Conservation (phyloP, 64 coral and sea anemone species). For the Montipora foliosa region DNA sequence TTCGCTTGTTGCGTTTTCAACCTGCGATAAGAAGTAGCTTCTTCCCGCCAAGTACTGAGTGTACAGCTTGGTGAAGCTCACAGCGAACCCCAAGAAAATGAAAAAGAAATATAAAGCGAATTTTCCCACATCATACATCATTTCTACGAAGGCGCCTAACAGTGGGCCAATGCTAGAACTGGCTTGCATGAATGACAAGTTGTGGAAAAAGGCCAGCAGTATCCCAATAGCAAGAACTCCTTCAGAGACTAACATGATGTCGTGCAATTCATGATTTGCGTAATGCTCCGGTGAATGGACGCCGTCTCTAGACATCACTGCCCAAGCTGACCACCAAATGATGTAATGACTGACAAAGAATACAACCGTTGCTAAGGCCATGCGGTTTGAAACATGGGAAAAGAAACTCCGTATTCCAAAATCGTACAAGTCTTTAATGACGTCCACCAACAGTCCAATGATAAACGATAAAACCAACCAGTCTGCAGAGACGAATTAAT, state of each 20-base stretch:
- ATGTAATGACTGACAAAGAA: background rate
- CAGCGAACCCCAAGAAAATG: slow-evolving; percentile 22
- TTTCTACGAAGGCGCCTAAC: background rate
- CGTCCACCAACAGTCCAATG: background rate
- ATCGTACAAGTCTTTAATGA: background rate
- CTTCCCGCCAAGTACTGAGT: background rate
- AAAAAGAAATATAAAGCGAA: slow-evolving; percentile 32
- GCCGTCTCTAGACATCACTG: background rate
- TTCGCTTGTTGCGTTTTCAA: too few species aligned
- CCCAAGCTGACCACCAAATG: background rate
- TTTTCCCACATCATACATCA: slow-evolving; percentile 27
- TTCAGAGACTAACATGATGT: background rate
- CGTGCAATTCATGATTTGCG: background rate
- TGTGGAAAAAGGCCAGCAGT: background rate
- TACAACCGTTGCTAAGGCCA: background rate
- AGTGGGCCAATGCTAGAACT: slow-evolving; percentile 13
- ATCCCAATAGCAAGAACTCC: background rate
- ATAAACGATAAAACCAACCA: slow-evolving; percentile 1
- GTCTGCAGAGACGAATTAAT: background rate
- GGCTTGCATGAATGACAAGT: slow-evolving; percentile 15
- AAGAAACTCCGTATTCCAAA: slow-evolving; percentile 23
- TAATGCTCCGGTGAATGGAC: background rate
- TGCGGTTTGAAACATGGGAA: background rate
- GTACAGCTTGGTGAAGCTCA: slow-evolving; percentile 20
- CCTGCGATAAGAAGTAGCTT: too few species aligned